Evolutionary conservation across 2,113 vertebrate genomes (phyloP), one percentile per base, ranked within the genome.

Genomic region (Platichthys stellatus): DNA sequence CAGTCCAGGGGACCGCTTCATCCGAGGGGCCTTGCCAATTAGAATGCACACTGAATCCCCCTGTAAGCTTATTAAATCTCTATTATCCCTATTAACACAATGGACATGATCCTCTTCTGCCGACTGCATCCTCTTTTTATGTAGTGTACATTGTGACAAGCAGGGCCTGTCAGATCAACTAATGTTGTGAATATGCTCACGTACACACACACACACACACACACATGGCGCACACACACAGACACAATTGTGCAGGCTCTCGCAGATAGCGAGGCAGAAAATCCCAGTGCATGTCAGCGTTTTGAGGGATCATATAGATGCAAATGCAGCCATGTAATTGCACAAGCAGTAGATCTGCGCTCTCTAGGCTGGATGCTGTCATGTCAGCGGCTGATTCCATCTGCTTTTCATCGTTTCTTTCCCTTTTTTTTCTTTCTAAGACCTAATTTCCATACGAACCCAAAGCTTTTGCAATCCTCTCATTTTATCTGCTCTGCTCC

Each of bases 291-390:
- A 68, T 89, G 82, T 87, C 86, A 90, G 85, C 68, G 1, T 88
- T 93, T 90, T 85, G 82, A 86, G 85, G 88, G 83, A 91, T 92
- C 89, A 90, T 91, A 90, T 91, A 86, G 85, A 90, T 92, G 91
- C 89, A 91, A 92, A 92, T 90, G 84, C 73, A 31, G 76, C 80
- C 80, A 24, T 90, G 88, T 91, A 92, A 90, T 89, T 90, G 83
- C 78, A 78, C 75, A 70, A 83, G 69, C 81, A 31, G 64, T 83
- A 74, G 80, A 90, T 88, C 74, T 81, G 47, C 47, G 23, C 84
- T 80, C 76, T 83, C 73, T 10, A 60, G 77, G 71, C 81, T 77
- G 75, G 63, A 78, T 77, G 86, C 81, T 89, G 90, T 91, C 87
- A 86, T 81, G 86, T 92, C 85, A 72, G 20, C 58, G 35, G 72